Evolutionary conservation across 2,113 vertebrate species (phyloP).

Genomic region (Morone chrysops): DNA sequence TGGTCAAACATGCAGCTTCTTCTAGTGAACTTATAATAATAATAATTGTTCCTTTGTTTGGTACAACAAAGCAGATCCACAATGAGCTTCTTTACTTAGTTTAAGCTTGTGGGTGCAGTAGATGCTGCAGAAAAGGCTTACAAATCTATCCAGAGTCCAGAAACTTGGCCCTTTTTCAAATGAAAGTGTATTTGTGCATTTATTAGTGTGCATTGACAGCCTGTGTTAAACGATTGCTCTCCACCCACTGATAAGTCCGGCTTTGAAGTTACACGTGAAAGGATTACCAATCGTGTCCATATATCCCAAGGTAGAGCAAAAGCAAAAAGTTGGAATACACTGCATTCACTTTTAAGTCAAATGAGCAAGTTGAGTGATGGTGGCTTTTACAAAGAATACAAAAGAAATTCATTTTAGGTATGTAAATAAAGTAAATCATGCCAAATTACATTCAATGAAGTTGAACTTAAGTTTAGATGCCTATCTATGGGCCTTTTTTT

Average conservation of each 20-base stretch:
- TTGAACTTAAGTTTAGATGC: neutral
- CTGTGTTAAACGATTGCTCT: slow-evolving; percentile 48
- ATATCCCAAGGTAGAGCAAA: slow-evolving; percentile 13
- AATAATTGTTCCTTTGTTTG: slow-evolving; percentile 28
- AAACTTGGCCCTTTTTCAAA: slow-evolving; percentile 71
- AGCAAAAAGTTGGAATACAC: slow-evolving; percentile 8
- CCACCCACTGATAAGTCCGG: slow-evolving; percentile 55
- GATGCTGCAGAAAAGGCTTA: slow-evolving; percentile 1
- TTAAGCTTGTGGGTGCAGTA: slow-evolving; percentile 16
- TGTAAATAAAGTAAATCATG: slow-evolving; percentile 6
- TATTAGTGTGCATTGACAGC: slow-evolving; percentile 57
- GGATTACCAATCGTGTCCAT: slow-evolving; percentile 23
- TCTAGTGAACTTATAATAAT: neutral
- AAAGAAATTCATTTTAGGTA: slow-evolving; percentile 25
- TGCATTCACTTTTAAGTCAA: slow-evolving; percentile 41
- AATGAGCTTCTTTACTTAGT: neutral
- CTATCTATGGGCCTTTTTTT: neutral
- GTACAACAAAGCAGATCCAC: slow-evolving; percentile 1
- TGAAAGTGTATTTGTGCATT: slow-evolving; percentile 67
- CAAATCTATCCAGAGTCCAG: slow-evolving; percentile 31
- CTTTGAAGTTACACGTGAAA: slow-evolving; percentile 62
- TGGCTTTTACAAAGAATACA: slow-evolving; percentile 30
- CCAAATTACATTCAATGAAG: slow-evolving; percentile 20
- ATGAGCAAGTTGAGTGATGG: slow-evolving; percentile 39
- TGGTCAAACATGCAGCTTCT: slow-evolving; percentile 31